phyloP scores from a whole-genome alignment of 2,888 invertebrate species.

The Cephus runcator region DNA sequence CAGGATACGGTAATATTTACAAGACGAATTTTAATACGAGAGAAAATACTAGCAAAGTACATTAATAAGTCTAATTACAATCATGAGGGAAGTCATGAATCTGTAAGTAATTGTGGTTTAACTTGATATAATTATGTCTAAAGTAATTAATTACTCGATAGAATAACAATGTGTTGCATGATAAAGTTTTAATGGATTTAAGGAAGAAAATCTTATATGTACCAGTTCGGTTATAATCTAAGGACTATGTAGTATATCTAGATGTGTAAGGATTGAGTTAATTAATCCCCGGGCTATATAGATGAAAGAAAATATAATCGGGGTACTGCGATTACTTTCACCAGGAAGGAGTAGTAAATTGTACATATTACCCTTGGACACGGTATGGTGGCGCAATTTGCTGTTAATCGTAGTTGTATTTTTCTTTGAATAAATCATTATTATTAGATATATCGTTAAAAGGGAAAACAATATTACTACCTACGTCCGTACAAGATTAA shows the following conservation, averaged over 20 bases:
- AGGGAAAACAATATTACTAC: conserved; percentile 1
- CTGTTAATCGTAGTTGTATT: conserved; percentile 61
- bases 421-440: conserved; percentile 60
- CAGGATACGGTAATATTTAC: conserved; percentile 21
- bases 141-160: conserved; percentile 7
- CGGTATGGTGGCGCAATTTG: conserved; percentile 56
- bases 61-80: conserved; percentile 23
- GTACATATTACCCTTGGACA: conserved; percentile 56
- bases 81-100: conserved; percentile 26
- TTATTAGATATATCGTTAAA: conserved; percentile 45
- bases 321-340: conserved; percentile 23
- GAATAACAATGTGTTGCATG: conserved; percentile 28
- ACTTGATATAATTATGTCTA: conserved; percentile 20
- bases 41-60: conserved; percentile 10
- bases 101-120: conserved; percentile 55
- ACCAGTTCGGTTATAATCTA: conserved; percentile 46
- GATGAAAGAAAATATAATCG: conserved; percentile 10
- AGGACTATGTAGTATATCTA: conserved; percentile 15
- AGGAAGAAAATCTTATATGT: conserved; percentile 37
- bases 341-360: conserved; percentile 36
- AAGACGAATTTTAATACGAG: conserved; percentile 23
- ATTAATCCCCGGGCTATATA: conserved; percentile 24
- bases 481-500: conserved; percentile 7
- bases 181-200: conserved; percentile 37
- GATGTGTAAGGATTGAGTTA: conserved; percentile 11